These are phyloP conservation scores for Escarpia spicata DNA, from an alignment of 2,888 invertebrate genomes.

Conservation along the genomic window DNA sequence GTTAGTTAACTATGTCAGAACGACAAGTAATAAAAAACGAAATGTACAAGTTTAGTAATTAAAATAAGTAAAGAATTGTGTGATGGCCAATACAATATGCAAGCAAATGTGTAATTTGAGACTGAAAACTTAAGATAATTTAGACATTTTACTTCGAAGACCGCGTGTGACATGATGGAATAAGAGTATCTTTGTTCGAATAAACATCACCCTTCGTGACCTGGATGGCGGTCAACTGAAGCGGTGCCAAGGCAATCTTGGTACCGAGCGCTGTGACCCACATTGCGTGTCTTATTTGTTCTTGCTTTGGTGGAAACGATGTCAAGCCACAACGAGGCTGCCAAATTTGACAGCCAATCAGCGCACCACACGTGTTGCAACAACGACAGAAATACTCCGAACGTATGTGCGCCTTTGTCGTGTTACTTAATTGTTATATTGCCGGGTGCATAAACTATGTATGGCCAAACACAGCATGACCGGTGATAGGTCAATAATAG, in stretches of 20 bases:
- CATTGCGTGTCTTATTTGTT: neutral
- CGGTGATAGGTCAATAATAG: neutral
- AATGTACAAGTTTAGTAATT: no score
- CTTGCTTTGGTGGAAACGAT: neutral
- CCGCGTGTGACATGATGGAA: neutral
- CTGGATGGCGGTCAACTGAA: neutral
- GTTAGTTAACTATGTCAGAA: no score
- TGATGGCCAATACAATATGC: no score
- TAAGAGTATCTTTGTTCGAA: neutral
- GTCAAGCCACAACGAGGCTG: neutral
- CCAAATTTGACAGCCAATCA: neutral
- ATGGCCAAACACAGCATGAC: neutral
- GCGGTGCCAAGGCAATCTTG: neutral
- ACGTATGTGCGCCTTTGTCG: neutral
- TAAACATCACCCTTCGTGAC: neutral
- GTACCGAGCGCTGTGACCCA: neutral
- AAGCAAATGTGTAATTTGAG: no score
- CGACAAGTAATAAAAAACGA: no score
- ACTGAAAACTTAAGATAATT: no score
- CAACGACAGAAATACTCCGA: no score
- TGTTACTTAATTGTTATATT: neutral
- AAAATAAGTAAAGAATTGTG: no score
- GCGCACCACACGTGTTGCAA: neutral
- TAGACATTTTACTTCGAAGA: no score
- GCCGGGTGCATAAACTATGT: neutral